A percentile compares a stretch with the other conserved stretches of the same genome.
Conservation (phyloP, 2,888 invertebrate genomes). For the Chymomyza procnemis region DNA sequence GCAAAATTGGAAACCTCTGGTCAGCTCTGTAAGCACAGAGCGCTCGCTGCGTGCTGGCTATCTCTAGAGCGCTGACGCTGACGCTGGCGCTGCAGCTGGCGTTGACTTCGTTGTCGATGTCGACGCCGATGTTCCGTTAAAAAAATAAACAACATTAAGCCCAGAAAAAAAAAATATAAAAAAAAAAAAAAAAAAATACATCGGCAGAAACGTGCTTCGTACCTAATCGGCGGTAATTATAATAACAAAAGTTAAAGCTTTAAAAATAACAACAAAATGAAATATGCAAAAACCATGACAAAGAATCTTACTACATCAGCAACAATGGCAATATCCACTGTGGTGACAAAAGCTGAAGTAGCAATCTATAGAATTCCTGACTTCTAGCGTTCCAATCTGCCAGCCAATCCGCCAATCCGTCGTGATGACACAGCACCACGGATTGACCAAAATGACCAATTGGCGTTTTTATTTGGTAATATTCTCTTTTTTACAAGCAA, state of each 20-base stretch:
- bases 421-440: neutral
- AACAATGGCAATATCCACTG: neutral
- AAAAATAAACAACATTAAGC: neutral
- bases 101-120: neutral
- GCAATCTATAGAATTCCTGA: neutral
- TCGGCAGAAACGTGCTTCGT: constrained; percentile 42
- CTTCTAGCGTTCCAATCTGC: neutral
- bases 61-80: constrained; percentile 13
- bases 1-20: constrained; percentile 19
- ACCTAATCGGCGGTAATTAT: constrained; percentile 43
- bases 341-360: neutral
- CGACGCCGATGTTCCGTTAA: constrained; percentile 5
- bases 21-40: neutral
- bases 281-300: constrained; percentile 8
- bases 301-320: neutral
- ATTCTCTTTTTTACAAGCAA: too few species aligned
- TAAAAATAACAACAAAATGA: constrained; percentile 5
- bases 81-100: neutral
- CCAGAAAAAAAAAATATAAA: constrained; percentile 28
- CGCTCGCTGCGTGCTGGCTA: neutral
- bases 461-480: neutral
- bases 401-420: neutral
- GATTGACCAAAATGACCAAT: neutral
- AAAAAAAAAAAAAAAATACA: constrained; percentile 27
- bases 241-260: constrained; percentile 31